A percentile compares a stretch with the other conserved stretches of the same genome.
Conservation (phyloP, 2,888 invertebrate genomes). For the Heteromyza rotundicornis region DNA sequence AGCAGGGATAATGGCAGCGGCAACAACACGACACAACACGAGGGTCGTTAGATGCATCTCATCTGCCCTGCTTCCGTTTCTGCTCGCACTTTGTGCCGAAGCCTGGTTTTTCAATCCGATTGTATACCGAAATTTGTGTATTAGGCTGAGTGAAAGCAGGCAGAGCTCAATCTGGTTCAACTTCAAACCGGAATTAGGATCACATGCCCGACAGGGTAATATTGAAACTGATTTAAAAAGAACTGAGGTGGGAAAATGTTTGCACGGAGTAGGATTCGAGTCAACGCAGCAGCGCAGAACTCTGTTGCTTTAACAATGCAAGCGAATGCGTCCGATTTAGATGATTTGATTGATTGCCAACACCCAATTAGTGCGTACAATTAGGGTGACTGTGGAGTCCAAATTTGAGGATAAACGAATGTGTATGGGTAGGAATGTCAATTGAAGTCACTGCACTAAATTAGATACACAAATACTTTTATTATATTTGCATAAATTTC, state of each 20-base stretch:
- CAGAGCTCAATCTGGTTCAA: slow-evolving; percentile 50
- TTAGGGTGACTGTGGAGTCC: too few relatives aligned
- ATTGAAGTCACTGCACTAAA: too few relatives aligned
- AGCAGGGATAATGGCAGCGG: slow-evolving; percentile 55
- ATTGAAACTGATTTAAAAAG: too few relatives aligned
- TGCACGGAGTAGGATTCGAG: not conserved
- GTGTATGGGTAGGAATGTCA: not conserved
- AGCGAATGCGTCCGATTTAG: slow-evolving; percentile 24
- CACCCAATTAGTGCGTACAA: slow-evolving; percentile 47
- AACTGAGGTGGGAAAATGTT: too few relatives aligned
- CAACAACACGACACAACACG: slow-evolving; percentile 39
- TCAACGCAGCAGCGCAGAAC: not conserved
- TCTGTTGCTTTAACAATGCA: slow-evolving; percentile 38
- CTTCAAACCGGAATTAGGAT: slow-evolving; percentile 50
- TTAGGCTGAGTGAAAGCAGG: slow-evolving; percentile 16
- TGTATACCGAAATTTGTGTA: slow-evolving; percentile 25
- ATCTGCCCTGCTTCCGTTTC: slow-evolving; percentile 49
- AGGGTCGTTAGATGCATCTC: slow-evolving; percentile 28
- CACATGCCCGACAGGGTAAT: slow-evolving; percentile 25
- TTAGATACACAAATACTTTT: too few relatives aligned
- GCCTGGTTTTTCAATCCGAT: slow-evolving; percentile 12
- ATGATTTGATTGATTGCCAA: slow-evolving; percentile 50
- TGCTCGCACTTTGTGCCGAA: slow-evolving; percentile 6
- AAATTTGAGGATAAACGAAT: too few relatives aligned
- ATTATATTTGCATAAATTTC: too few relatives aligned